Base-by-base conservation (phyloP, 2,113 vertebrate genomes). In the Conger conger region DNA sequence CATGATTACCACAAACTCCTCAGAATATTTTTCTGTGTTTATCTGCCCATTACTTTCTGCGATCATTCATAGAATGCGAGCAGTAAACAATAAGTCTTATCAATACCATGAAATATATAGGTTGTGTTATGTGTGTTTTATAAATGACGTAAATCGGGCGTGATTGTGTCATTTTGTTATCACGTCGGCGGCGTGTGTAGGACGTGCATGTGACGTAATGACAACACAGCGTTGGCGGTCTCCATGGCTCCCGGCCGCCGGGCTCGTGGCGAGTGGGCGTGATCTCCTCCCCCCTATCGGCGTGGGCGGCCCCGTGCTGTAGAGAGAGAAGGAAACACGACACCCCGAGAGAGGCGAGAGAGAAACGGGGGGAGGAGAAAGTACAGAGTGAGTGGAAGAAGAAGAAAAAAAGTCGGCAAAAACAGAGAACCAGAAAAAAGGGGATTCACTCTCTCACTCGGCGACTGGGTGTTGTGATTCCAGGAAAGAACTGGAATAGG, bases 271-370 rank as follows among this genome's bases (percentile, higher is more conserved):
- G 68, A 73, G 68, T 73, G 68, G 68, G 68, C 68, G 68, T 73
- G 68, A 73, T 73, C 68, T 73, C 68, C 68, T 30, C 68, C 68
- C 68, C n/a, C 68, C 68, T 73, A 33, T 73, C 68, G n/a, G 68
- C 68, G 68, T 73, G 68, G 68, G 68, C 68, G 68, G 68, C 68
- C 68, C 68, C 68, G 68, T 73, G 68, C 68, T 73, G 68, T n/a
- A 30, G 68, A 73, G 68, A 73, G 68, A 33, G 68, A 73, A 27
- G 9, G 68, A 73, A 73, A 73, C 68, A 73, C 68, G 68, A 73
- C 68, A 73, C 68, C 68, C 68, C 68, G 68, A 73, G 68, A 73
- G n/a, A 73, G 68, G n/a, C 68, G 68, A 73, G 68, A 73, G 68
- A 73, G 68, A 33, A 33, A 18, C n/a, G 68, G 68, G 68, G 68